Base-by-base conservation (phyloP, 2,888 invertebrate species). In the Caenorhabditis panamensis region DNA sequence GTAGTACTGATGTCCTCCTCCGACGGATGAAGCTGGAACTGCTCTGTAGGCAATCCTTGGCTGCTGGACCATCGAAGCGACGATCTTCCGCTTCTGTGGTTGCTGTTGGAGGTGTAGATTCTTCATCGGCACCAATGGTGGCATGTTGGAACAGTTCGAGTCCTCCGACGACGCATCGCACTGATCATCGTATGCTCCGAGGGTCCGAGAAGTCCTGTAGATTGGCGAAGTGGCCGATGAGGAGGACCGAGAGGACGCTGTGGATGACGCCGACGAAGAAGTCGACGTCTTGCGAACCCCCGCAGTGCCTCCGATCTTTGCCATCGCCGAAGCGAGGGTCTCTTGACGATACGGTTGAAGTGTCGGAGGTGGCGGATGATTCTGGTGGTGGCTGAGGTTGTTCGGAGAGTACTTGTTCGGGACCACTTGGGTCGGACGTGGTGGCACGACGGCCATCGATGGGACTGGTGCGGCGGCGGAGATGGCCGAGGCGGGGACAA, bases 81-180 rank as follows among this genome's bases (percentile, higher is more conserved):
- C 59, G 37, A 80, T 64, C 37, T 76, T 80, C 11, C 75, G 53
- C 22, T 80, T 80, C 53, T 31, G 53, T n/a, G 64, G 26, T 9
- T 63, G 5, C 41, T 41, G 41, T 11, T 9, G 5, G 2, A 36
- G 11, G 28, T 31, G 20, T 18, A 22, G 20, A 9, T 36, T 64
- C 49, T 79, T 75, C 72, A 77, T 72, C 37, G 81, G 81, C 20
- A 76, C 80, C 54, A 81, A 22, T 24, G 81, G 76, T 51, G 81
- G 81, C 81, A 77, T 72, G 51, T 81, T 77, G 13, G 56, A 62
- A 44, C 76, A 76, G 31, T 67, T 79, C 37, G 54, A 26, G 64
- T 81, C 72, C 37, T 77, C 73, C 44, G 68, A 69, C 16, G 54
- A 28, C 9, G 79, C 79, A 11, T 69, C 79, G 26, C 80, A 80